Percentiles rank a stretch among this genome's conserved stretches.
phyloP scores from a whole-genome alignment of 1,140 invertebrate species.

The Colletes gigas region DNA sequence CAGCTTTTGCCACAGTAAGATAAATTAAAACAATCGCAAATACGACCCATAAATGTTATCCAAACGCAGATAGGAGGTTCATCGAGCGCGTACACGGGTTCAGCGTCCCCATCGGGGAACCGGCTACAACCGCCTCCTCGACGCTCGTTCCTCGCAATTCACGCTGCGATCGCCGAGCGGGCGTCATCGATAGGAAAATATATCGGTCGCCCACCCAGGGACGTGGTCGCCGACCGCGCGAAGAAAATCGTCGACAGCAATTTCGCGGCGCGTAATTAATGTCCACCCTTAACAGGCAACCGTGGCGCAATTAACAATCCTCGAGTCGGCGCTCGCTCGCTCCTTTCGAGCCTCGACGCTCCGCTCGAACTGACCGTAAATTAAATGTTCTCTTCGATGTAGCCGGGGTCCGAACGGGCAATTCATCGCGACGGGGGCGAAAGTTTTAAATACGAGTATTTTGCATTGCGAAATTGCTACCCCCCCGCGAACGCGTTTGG shows the following conservation, averaged over 20 bases:
- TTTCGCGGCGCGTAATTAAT: slow-evolving; percentile 1
- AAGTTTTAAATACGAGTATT: slow-evolving; percentile 16
- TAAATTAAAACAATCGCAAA: no score
- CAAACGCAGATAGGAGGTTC: background rate
- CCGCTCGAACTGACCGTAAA: slow-evolving; percentile 7
- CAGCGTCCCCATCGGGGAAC: background rate
- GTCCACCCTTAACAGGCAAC: slow-evolving; percentile 10
- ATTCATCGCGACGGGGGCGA: slow-evolving; percentile 6
- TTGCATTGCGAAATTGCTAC: slow-evolving; percentile 7
- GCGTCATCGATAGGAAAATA: slow-evolving; percentile 69
- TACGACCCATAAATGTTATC: no score
- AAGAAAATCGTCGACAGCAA: slow-evolving; percentile 5
- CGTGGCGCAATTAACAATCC: slow-evolving; percentile 8
- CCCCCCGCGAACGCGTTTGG: background rate
- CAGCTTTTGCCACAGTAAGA: no score
- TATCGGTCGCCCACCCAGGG: slow-evolving; percentile 30
- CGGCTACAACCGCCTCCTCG: slow-evolving; percentile 32
- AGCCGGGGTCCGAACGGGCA: background rate
- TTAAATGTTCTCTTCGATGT: slow-evolving; percentile 12
- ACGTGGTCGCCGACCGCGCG: background rate
- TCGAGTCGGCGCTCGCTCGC: background rate
- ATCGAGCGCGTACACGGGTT: background rate
- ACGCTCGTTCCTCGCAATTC: slow-evolving; percentile 36
- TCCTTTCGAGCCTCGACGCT: background rate
- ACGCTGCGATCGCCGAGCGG: slow-evolving; percentile 40